Evolutionary conservation across 2,888 invertebrate genomes (phyloP), one percentile per base, ranked within the genome.

Genomic region (Pheosia tremula): DNA sequence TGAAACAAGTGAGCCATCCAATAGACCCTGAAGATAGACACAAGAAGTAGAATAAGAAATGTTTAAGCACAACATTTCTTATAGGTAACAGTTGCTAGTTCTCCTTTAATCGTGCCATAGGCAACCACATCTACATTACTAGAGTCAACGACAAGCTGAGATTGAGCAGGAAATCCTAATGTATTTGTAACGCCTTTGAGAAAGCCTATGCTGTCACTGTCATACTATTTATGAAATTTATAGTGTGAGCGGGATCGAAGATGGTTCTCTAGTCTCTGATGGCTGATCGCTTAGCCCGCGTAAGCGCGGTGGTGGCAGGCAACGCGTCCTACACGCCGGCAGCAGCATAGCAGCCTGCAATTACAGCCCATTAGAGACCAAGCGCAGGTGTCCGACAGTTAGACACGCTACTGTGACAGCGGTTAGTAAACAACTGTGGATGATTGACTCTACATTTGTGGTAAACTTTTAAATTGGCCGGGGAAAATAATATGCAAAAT

Each of bases 371-470:
- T 89, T 88, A 88, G 79, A 78, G 79, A 69, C 77, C 78, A 78
- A 65, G 80, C 79, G 88, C 87, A 89, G 91, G 90, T 90, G 91
- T 86, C 81, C 77, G 70, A 73, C 78, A 66, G 74, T 91, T 89
- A 78, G 90, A 71, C 82, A 89, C 89, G 91, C 91, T 88, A 86
- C 89, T 84, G 88, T 80, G 81, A 82, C 86, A 83, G 81, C 45
- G 43, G 60, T 24, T 43, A 60, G 39, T 6, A 11, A 24, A 56
- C 41, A 13, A 41, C 39, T 56, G 38, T 55, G 41, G 37, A 56
- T 4, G 37, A 53, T 37, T 5, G 11, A 53, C 47, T 38, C 43
- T 37, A 55, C 45, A 52, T 52, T 52, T 36, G 52, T 52, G 52
- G 52, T 24, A 52, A 13, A 52, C 52, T 24, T 11, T 47, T n/a